Evolutionary conservation across 2,797 vertebrate species (phyloP).

Genomic region (Muraenolepis orangiensis): DNA sequence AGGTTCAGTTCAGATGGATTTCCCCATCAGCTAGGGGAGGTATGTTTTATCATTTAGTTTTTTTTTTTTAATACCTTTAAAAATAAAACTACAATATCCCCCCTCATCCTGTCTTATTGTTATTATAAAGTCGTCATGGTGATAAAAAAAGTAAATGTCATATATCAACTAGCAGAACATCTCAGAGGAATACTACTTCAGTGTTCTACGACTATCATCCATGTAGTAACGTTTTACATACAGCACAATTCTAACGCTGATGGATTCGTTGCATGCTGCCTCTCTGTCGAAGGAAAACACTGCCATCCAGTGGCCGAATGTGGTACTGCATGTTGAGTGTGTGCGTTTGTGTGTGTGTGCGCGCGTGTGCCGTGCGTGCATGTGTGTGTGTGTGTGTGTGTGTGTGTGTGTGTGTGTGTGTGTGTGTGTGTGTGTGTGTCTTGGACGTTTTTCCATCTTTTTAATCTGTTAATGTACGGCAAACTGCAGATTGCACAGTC

Average conservation of each 20-base stretch:
- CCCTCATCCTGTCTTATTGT: not conserved
- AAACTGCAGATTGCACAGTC: no score
- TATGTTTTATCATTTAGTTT: constrained; percentile 22
- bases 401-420: no score
- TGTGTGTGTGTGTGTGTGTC: no score
- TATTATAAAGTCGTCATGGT: not conserved
- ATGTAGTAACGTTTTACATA: not conserved
- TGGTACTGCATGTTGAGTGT: not conserved
- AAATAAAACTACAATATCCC: not conserved
- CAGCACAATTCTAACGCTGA: not conserved
- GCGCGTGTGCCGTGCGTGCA: no score
- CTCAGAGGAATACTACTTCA: not conserved
- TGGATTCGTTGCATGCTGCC: constrained; percentile 2
- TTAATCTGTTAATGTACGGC: no score
- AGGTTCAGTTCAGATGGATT: constrained; percentile 46
- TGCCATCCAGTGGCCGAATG: constrained; percentile 64
- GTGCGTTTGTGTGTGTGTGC: no score
- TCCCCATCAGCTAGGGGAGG: constrained; percentile 48
- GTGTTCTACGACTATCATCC: not conserved
- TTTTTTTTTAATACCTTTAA: not conserved
- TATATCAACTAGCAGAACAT: not conserved
- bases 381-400: no score
- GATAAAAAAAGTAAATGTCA: not conserved
- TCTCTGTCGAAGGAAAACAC: constrained; percentile 56
- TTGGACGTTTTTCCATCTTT: no score